These are phyloP conservation scores for Paradisaea rubra DNA, from an alignment of 2,113 vertebrate genomes.

Conservation along the genomic window DNA sequence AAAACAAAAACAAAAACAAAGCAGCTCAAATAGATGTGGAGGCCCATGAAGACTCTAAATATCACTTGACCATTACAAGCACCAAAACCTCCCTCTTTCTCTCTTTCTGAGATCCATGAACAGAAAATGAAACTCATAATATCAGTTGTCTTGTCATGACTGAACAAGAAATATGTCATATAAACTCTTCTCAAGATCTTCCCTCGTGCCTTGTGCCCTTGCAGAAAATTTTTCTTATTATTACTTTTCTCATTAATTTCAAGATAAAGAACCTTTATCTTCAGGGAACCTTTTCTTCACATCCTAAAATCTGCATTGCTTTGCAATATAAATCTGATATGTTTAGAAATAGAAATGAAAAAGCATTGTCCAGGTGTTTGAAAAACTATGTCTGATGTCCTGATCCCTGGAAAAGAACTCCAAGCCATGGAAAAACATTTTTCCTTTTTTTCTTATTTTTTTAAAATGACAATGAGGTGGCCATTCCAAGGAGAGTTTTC, in stretches of 20 bases:
- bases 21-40: background rate
- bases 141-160: background rate
- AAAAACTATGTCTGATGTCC: background rate
- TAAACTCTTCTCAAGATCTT: background rate
- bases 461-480: background rate
- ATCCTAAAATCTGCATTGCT: background rate
- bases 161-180: fast-evolving
- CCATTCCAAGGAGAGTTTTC: background rate
- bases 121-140: background rate
- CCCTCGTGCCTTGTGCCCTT: fast-evolving
- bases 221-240: background rate
- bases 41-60: background rate
- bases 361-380: fast-evolving
- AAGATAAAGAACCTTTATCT: background rate
- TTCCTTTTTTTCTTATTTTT: fast-evolving
- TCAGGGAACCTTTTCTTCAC: background rate
- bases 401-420: background rate
- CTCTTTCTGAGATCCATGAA: background rate
- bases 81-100: fast-evolving
- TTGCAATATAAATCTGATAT: background rate
- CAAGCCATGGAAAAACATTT: background rate
- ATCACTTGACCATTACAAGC: background rate
- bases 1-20: background rate
- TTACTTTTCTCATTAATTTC: background rate
- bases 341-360: background rate